phyloP scores from a whole-genome alignment of 2,888 invertebrate species.

The Nasonia oneida region DNA sequence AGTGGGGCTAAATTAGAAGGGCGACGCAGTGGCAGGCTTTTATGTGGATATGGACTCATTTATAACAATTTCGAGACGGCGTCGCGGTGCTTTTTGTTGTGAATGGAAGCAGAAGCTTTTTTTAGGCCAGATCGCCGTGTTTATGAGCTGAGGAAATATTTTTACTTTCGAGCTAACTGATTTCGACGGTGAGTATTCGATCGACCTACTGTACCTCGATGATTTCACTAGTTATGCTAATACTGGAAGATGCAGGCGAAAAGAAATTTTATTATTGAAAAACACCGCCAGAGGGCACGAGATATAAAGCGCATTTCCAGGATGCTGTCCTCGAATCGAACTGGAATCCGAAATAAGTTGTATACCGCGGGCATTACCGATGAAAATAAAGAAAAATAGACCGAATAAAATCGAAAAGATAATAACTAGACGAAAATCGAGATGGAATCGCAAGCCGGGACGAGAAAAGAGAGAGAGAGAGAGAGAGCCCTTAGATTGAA shows the following conservation, averaged over 20 bases:
- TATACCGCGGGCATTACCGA: background rate
- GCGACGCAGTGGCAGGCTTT: conserved; percentile 5
- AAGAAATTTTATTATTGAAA: background rate
- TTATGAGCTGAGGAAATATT: background rate
- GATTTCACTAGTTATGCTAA: background rate
- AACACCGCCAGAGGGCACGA: background rate
- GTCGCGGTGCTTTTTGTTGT: background rate
- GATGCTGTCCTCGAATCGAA: no score
- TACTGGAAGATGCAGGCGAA: background rate
- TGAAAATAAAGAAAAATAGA: background rate
- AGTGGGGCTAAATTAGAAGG: conserved; percentile 14
- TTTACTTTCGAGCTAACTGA: no score
- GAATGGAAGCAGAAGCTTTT: conserved; percentile 6
- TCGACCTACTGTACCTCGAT: background rate
- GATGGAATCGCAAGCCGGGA: no score
- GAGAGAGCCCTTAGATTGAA: background rate
- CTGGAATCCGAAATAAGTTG: no score
- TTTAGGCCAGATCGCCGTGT: background rate
- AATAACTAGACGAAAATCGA: background rate
- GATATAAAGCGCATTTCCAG: background rate
- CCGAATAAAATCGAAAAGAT: background rate
- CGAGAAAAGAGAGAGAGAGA: background rate
- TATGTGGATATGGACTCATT: conserved; percentile 7
- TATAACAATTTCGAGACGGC: conserved; percentile 24
- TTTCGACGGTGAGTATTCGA: background rate